A percentile compares a stretch with the other conserved stretches of the same genome.
These are phyloP conservation scores for Chelonus formosanus DNA, from an alignment of 2,888 invertebrate genomes.

Conservation along the genomic window DNA sequence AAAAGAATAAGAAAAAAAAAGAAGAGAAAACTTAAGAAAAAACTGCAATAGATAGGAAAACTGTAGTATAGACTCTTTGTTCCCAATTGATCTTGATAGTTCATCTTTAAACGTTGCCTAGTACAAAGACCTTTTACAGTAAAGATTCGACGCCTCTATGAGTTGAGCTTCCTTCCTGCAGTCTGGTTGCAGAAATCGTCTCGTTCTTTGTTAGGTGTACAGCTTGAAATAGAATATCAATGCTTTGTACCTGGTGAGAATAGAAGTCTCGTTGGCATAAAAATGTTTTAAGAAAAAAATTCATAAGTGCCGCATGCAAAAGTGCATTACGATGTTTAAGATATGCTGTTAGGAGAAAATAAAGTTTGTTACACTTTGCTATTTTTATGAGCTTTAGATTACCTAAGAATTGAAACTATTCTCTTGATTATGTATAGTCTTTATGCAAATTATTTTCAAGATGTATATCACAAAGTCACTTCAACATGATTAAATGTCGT, in stretches of 20 bases:
- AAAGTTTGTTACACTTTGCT: too few relatives aligned
- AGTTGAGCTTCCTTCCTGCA: constrained; percentile 8
- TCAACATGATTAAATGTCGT: background rate
- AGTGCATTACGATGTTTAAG: too few relatives aligned
- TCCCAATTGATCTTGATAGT: constrained; percentile 30
- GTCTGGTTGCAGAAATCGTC: background rate
- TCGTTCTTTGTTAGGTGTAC: constrained; percentile 12
- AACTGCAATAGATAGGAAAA: constrained; percentile 7
- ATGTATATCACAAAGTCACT: background rate
- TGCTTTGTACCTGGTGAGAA: background rate
- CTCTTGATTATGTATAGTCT: too few relatives aligned
- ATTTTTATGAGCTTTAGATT: too few relatives aligned
- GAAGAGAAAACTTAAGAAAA: constrained; percentile 7
- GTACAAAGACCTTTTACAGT: constrained; percentile 18
- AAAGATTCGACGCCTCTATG: constrained; percentile 30
- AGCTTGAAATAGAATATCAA: constrained; percentile 8
- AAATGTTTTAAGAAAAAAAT: background rate
- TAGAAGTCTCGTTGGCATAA: background rate
- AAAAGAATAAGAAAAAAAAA: constrained; percentile 16
- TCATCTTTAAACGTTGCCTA: constrained; percentile 36
- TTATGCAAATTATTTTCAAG: too few relatives aligned
- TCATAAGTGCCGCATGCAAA: too few relatives aligned
- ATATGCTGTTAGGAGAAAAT: too few relatives aligned
- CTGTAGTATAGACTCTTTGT: constrained; percentile 27
- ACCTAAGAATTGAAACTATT: too few relatives aligned